These are phyloP conservation scores for Todiramphus saurophagus DNA, from an alignment of 2,113 vertebrate genomes.

Conservation along the genomic window DNA sequence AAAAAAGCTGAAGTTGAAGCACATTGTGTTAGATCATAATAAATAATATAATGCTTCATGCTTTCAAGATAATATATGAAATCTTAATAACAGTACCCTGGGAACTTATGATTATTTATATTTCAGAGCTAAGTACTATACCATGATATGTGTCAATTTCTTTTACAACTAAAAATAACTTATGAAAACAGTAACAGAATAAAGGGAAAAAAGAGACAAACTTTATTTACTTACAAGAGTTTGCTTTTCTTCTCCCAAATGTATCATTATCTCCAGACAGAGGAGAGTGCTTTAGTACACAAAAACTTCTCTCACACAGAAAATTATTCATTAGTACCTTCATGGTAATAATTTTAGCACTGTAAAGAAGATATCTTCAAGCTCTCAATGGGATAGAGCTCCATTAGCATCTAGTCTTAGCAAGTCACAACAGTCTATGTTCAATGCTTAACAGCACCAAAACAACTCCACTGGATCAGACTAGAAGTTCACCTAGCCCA, in stretches of 20 bases:
- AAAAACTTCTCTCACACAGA: conserved; percentile 2
- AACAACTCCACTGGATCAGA: not conserved
- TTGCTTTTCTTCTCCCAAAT: conserved; percentile 22
- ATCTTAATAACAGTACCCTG: not conserved
- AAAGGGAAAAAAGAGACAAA: not conserved
- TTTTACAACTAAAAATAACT: not conserved
- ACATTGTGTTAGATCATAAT: not conserved
- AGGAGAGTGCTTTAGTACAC: not conserved
- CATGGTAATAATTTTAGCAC: not conserved
- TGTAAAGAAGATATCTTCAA: not conserved
- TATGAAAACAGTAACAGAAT: not conserved
- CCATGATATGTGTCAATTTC: not conserved
- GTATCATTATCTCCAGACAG: not conserved
- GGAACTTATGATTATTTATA: not conserved
- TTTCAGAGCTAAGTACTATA: not conserved
- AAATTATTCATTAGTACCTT: conserved; percentile 31
- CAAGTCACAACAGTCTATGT: not conserved
- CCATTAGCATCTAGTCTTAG: not conserved
- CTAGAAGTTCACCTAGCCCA: not conserved
- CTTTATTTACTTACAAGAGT: not conserved
- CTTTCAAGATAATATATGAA: not conserved
- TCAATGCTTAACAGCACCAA: not conserved
- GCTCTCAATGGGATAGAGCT: not conserved
- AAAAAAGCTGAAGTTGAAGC: not conserved
- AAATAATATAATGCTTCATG: not conserved